Evolutionary conservation across 2,888 invertebrate species (phyloP), one percentile per base, ranked within the genome.

Genomic region (Tanaodytes sp.): DNA sequence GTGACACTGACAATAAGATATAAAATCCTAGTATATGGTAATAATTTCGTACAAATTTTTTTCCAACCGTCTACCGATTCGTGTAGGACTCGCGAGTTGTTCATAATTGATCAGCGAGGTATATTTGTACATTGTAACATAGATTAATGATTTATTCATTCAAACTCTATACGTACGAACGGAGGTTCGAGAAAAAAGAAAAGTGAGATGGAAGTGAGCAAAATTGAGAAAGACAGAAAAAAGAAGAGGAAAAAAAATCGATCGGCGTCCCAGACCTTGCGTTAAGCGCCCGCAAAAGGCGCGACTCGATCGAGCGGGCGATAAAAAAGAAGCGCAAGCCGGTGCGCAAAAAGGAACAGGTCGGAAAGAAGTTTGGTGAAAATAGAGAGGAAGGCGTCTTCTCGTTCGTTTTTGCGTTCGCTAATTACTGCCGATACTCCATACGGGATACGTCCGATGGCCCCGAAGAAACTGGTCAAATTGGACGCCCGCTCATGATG

Each of bases 391-490:
- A 49, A 59, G 64, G 37, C 37, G 49, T 31, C 23, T 48, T 58
- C 33, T 62, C 48, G n/a, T 62, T 62, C 42, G 18, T 64, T 62
- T 70, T 70, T 65, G 46, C 61, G 48, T 51, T 63, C 43, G 55
- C 66, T 66, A 71, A 67, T 71, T 66, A 71, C 55, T 43, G 66
- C 27, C 54, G 58, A 49, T 59, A 54, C 65, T 71, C 66, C 71
- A 71, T 71, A 71, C 65, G 66, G 71, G 45, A 66, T 63, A 31
- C 71, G 66, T 49, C 31, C 42, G 23, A 36, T 45, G 20, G 61
- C 39, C 48, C 39, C 48, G 31, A 33, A 37, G 62, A 57, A 42
- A 55, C 49, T 63, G 62, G 11, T 42, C 27, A 59, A 63, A 63
- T 58, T 49, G 69, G 43, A 46, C 61, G 55, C 9, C 46, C 27